Conservation (phyloP, 2,113 vertebrate species). For the Dicaeum eximium region DNA sequence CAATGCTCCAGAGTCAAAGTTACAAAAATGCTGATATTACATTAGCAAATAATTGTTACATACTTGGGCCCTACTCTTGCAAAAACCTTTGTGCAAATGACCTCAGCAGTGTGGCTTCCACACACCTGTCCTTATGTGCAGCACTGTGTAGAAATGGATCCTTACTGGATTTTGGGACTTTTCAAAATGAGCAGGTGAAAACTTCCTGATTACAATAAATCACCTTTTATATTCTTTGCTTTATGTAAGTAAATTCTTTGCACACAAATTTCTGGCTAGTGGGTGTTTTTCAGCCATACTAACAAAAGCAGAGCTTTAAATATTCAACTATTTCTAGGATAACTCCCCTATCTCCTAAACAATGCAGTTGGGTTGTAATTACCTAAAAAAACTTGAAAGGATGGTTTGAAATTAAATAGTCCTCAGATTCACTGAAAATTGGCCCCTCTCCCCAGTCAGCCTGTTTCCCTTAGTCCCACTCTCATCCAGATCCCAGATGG, state of each 20-base stretch:
- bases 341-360: not conserved
- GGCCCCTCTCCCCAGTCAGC: not conserved
- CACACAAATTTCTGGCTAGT: not conserved
- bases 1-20: not conserved
- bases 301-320: not conserved
- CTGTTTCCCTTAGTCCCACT: not conserved
- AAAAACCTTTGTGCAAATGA: not conserved
- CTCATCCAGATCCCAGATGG: slow-evolving; percentile 49
- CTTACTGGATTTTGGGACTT: not conserved
- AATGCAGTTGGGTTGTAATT: not conserved
- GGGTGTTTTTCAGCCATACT: not conserved
- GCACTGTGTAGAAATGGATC: not conserved
- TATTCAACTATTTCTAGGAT: not conserved
- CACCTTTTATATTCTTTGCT: not conserved
- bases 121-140: not conserved
- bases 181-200: not conserved
- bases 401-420: not conserved
- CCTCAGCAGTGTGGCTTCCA: accelerated
- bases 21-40: not conserved
- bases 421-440: not conserved
- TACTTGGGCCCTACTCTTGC: not conserved
- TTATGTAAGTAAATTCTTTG: not conserved
- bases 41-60: not conserved
- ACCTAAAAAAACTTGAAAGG: not conserved
- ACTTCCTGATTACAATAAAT: not conserved